These are phyloP conservation scores for Meles meles DNA, from an alignment of 2,113 vertebrate genomes.

Conservation along the genomic window DNA sequence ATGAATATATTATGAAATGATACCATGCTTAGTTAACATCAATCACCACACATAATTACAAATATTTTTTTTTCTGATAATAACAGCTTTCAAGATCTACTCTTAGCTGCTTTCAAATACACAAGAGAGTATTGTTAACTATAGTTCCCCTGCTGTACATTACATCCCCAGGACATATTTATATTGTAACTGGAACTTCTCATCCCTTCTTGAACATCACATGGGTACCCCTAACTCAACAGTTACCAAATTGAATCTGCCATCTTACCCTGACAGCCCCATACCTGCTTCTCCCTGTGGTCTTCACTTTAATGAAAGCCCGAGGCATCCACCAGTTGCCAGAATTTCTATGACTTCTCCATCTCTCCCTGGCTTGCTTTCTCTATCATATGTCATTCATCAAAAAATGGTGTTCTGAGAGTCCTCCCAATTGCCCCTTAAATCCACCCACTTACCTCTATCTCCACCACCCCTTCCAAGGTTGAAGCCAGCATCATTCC, in stretches of 20 bases:
- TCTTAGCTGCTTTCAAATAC: background rate
- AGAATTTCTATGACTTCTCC: background rate
- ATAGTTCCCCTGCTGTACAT: background rate
- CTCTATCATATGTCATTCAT: background rate
- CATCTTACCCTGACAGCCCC: background rate
- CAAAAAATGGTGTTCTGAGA: background rate
- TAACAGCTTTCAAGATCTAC: background rate
- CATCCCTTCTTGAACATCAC: background rate
- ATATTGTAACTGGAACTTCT: background rate
- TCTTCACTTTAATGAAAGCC: background rate
- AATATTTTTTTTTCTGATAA: background rate
- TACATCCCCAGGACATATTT: background rate
- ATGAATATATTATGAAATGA: background rate
- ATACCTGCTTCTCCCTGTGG: background rate
- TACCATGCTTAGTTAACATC: background rate
- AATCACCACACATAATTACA: background rate
- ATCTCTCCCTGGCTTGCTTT: background rate
- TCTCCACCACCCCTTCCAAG: background rate
- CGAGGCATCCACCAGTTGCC: background rate
- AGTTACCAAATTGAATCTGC: background rate
- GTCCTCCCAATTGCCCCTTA: background rate
- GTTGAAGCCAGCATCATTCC: background rate
- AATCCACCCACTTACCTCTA: background rate
- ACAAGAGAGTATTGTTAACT: background rate
- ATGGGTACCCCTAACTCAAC: background rate